Percentiles rank a stretch among this genome's conserved stretches.
These are phyloP conservation scores for Trachelus tabidus DNA, from an alignment of 2,888 invertebrate genomes.

Conservation along the genomic window DNA sequence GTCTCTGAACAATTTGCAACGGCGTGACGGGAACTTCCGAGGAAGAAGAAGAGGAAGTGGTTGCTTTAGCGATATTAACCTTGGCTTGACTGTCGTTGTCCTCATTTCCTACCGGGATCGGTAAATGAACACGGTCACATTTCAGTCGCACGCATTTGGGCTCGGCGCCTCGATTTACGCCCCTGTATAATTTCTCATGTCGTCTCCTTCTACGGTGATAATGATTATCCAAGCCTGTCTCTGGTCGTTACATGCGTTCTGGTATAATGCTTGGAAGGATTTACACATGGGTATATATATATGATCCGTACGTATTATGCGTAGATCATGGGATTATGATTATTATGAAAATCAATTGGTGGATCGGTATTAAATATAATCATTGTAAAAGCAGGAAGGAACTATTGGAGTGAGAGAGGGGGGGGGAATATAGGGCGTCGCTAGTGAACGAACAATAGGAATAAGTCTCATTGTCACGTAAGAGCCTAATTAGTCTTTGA, in stretches of 20 bases:
- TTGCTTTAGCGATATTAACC: not conserved
- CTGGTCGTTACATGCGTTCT: not conserved
- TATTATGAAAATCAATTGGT: not conserved
- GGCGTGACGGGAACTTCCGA: not conserved
- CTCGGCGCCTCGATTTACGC: not conserved
- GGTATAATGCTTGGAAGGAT: not conserved
- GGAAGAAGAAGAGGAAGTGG: not conserved
- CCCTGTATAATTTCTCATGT: not conserved
- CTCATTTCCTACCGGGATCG: not conserved
- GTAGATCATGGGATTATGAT: not conserved
- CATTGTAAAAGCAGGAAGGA: not conserved
- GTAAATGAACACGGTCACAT: conserved; percentile 1
- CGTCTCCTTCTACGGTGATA: not conserved
- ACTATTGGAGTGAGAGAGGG: not conserved
- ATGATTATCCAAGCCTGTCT: not conserved
- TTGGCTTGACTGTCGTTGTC: not conserved
- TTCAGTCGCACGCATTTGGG: not conserved
- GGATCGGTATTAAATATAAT: not conserved
- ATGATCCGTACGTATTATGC: not conserved
- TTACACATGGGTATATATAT: not conserved
- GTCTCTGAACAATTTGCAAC: not conserved
- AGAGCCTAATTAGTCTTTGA: not conserved
- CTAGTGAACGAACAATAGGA: not conserved
- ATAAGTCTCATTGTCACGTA: not conserved
- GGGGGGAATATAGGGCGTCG: not conserved